Evolutionary conservation across 2,888 invertebrate species (phyloP).

Genomic region (Pandemis cinnamomeana): DNA sequence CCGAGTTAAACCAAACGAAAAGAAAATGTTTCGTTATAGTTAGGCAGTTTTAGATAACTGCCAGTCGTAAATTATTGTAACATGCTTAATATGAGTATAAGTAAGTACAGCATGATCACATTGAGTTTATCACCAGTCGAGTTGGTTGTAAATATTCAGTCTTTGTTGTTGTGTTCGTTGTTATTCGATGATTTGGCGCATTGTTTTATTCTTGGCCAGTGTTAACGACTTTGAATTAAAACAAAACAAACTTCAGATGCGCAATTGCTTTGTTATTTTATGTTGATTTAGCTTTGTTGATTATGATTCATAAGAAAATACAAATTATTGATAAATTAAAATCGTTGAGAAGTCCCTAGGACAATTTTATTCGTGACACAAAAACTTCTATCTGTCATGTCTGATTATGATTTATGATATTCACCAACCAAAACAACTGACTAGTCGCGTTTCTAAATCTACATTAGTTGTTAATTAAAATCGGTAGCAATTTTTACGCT

Average conservation of each 20-base stretch:
- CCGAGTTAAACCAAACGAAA: neutral
- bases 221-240: constrained; percentile 28
- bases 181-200: constrained; percentile 27
- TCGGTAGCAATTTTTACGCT: neutral
- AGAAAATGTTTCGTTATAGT: neutral
- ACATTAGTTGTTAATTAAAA: neutral
- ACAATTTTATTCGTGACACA: no score
- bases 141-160: constrained; percentile 22
- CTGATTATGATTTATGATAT: no score
- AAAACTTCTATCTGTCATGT: no score
- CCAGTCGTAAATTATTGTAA: neutral
- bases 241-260: constrained; percentile 18
- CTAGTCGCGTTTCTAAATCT: neutral
- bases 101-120: neutral
- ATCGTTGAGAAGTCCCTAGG: no score
- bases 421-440: neutral
- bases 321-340: no score
- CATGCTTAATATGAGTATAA: neutral
- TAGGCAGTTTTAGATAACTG: neutral
- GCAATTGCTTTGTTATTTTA: constrained; percentile 1
- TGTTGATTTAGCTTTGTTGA: constrained; percentile 4
- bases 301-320: neutral
- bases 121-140: constrained; percentile 3
- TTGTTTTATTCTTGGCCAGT: constrained; percentile 18
- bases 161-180: constrained; percentile 29